phyloP scores from a whole-genome alignment of 2,888 invertebrate species.

The Hartigia nigra region DNA sequence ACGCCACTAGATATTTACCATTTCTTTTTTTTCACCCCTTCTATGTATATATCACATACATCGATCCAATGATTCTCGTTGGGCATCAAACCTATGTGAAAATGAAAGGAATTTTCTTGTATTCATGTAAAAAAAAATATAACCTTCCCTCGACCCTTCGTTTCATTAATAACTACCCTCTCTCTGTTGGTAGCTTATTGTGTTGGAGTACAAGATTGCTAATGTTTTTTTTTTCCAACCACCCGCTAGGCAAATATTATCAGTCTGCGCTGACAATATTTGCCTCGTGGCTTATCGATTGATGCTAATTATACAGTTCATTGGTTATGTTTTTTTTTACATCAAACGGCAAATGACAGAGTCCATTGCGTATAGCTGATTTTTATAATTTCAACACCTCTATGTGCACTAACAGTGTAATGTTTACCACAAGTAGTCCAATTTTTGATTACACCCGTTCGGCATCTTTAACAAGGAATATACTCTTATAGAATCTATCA shows the following conservation, averaged over 20 bases:
- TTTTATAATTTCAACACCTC: no score
- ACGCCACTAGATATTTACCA: neutral
- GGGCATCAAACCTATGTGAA: neutral
- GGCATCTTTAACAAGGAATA: no score
- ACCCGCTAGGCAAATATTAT: neutral
- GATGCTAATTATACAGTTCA: conserved; percentile 32
- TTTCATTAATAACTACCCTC: neutral
- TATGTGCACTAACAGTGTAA: no score
- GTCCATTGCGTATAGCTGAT: neutral
- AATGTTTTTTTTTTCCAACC: neutral
- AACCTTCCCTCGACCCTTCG: neutral
- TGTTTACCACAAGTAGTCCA: no score
- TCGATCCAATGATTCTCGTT: neutral
- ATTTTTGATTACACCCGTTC: no score
- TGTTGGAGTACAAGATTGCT: neutral
- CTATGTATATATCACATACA: neutral
- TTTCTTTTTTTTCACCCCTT: neutral
- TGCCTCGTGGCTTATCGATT: conserved; percentile 25
- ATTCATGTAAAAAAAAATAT: neutral
- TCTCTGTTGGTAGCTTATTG: neutral
- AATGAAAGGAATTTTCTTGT: neutral
- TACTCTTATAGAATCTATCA: no score
- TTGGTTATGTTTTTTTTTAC: conserved; percentile 8
- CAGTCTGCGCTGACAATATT: neutral
- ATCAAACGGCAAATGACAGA: neutral